These are phyloP conservation scores for Probosciger aterrimus DNA, from an alignment of 2,113 vertebrate genomes.

Conservation along the genomic window DNA sequence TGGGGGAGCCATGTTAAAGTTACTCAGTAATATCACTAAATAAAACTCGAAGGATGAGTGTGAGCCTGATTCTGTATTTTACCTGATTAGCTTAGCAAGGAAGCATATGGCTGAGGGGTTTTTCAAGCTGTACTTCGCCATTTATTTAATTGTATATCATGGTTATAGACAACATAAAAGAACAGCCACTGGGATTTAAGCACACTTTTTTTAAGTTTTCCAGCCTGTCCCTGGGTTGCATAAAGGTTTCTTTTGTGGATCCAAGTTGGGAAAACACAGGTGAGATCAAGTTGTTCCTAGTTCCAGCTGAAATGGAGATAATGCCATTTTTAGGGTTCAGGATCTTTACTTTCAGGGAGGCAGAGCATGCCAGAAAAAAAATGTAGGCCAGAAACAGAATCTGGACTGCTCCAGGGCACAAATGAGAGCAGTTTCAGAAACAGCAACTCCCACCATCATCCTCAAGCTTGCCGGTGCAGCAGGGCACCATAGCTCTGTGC, in stretches of 20 bases:
- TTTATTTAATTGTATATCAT: not conserved
- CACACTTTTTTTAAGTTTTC: not conserved
- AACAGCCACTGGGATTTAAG: not conserved
- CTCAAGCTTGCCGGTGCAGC: not conserved
- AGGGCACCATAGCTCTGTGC: not conserved
- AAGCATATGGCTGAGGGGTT: not conserved
- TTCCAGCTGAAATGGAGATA: not conserved
- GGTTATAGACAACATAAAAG: not conserved
- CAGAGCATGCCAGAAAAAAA: not conserved
- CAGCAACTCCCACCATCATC: not conserved
- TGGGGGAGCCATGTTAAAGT: not conserved
- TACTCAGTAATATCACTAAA: not conserved
- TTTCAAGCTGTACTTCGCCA: not conserved
- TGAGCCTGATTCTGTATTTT: not conserved
- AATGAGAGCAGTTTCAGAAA: not conserved
- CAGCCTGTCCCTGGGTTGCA: not conserved
- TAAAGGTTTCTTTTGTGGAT: not conserved
- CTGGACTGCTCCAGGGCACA: not conserved
- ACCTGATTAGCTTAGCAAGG: not conserved
- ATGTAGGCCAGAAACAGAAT: not conserved
- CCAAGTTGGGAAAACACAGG: not conserved
- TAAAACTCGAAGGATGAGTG: not conserved
- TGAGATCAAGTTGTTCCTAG: not conserved
- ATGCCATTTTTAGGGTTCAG: not conserved
- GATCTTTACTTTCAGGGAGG: not conserved